Evolutionary conservation across 2,113 vertebrate genomes (phyloP), one percentile per base, ranked within the genome.

Genomic region (Eupsittula cactorum): DNA sequence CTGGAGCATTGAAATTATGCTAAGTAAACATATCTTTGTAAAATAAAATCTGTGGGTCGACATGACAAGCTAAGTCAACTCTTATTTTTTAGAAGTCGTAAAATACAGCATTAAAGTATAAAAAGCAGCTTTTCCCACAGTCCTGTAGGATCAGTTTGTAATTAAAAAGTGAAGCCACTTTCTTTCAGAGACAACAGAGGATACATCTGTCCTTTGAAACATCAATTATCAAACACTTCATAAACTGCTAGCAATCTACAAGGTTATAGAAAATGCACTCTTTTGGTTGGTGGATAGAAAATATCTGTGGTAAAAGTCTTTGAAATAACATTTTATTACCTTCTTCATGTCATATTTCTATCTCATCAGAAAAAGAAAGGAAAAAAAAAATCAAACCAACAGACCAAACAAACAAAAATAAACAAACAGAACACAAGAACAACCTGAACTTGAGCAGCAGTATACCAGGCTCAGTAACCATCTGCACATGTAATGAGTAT

Each of bases 401-500:
- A n/a, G 33, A 59, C 13, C 20, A 59, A 59, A n/a, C 11, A 29
- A 31, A 65, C 79, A 88, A 68, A n/a, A 59, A 21, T 14, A 59
- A 31, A 65, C 73, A 79, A 73, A 57, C 46, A 8, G 3, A 35
- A 15, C 13, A 31, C 3, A 63, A 64, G 50, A 16, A 0, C 4
- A 29, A 62, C 3, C 7, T 50, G 10, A 16, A 52, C 35, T 37
- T 46, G 28, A 75, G 24, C n/a, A 90, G 24, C 42, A 82, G 11
- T 55, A 69, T 7, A 74, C 9, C n/a, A 21, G 0, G 0, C 37
- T 86, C 21, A 80, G 39, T 1, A 2, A 63, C 14, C 44, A 25
- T n/a, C 19, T 84, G 77, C 10, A 23, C 19, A 46, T 37, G 42
- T 6, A 65, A 29, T 35, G 12, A 53, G 33, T 37, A n/a, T 23